Base-by-base conservation (phyloP, 2,888 invertebrate species). In the Eilema sororculum region DNA sequence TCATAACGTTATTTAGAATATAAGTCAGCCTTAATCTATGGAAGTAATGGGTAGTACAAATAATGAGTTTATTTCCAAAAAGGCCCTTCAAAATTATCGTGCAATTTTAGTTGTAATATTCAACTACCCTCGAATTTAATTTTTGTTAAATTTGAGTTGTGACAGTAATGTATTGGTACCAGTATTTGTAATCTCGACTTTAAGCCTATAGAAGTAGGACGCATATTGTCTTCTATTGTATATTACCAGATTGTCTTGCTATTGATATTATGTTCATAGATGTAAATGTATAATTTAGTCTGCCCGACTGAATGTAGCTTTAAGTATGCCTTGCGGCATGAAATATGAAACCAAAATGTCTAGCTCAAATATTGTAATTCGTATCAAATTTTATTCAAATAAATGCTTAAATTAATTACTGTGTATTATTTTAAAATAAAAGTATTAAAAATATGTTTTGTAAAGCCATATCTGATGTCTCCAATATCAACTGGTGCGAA, bases 281-380 rank as follows among this genome's bases (percentile, higher is more conserved):
- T 71, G 60, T 67, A 71, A 71, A 63, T 70, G 66, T 75, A 68
- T 76, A 63, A 75, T 80, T 83, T 77, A 81, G 81, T 84, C 80
- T 84, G 77, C 78, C 71, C 75, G 89, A 91, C 90, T 90, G 91
- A 89, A 80, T 78, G 72, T 86, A 88, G 84, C 78, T 86, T 81
- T 89, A 86, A 86, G 86, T 75, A 78, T 71, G 84, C 84, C 84
- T 68, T 70, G 78, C 82, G 92, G 89, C 91, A 90, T 88, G 89
- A 89, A 88, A 84, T 76, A 76, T 78, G 72, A 90, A 87, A 91
- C 93, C 90, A 93, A 93, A 69, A 85, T 84, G 82, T 86, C 87
- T 90, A 92, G 93, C 93, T 93, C 93, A 93, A 93, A 82, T 88
- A 87, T 84, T 85, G 84, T 82, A 82, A 77, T 82, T 79, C 75